Base-by-base conservation (phyloP, 2,113 vertebrate genomes). In the Antennarius striatus region DNA sequence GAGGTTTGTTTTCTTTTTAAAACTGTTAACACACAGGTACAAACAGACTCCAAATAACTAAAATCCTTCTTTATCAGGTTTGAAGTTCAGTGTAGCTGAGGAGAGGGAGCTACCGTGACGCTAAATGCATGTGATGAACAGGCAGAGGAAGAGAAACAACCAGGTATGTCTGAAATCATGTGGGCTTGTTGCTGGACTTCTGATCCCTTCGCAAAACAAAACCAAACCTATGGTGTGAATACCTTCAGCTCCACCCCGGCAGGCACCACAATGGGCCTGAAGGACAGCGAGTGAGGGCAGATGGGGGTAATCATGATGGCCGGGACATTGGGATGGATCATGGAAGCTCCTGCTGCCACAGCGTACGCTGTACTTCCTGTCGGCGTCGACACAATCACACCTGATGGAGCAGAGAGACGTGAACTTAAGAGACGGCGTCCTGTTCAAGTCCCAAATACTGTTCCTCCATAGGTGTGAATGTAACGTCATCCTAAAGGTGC, bases 251-350 rank as follows among this genome's bases (percentile, higher is more conserved):
- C 92, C 39, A 94, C 92, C 2, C 93, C 93, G 0, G 93, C 93
- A 0, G 93, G 93, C 63, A 94, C 93, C 59, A 94, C 93, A 0
- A 94, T 94, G 75, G 93, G 93, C 49, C 93, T 89, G 86, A 94
- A 94, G 54, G 93, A 94, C 28, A 94, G 91, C 0, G 93, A 94
- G 84, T 94, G 93, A 0, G 93, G 93, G 75, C 93, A 94, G 91
- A 94, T 94, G 71, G 93, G 93, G 0, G 93, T 94, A 71, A 94
- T 92, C 91, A 94, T 93, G 86, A 94, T 94, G 81, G 93, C 93
- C 0, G 93, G 93, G 5, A 94, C 93, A 13, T 94, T 94, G 65
- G 93, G 93, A 67, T 94, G 93, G 79, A 94, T 94, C 93, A 94
- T 94, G 75, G 93, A 94, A 1, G 93, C 93, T 53, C 93, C 93